Evolutionary conservation across 2,888 invertebrate genomes (phyloP).

Genomic region (Phorcus lineatus): DNA sequence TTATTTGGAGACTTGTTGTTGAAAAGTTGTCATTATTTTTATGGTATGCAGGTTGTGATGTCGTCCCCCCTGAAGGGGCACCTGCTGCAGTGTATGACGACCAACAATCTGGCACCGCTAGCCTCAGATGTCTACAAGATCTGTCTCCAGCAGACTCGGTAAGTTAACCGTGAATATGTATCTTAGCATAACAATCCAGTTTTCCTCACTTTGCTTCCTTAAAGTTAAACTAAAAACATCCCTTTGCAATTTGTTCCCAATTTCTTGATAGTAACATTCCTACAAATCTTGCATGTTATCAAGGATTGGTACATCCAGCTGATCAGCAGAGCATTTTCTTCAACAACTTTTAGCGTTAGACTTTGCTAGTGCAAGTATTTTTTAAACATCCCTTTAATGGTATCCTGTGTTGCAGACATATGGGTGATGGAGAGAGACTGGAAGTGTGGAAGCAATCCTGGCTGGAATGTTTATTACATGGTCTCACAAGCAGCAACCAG

Average conservation of each 20-base stretch:
- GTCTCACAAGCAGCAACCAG: slow-evolving; percentile 49
- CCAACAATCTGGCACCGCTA: slow-evolving; percentile 79
- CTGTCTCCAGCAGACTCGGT: slow-evolving; percentile 52
- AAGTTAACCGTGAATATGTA: slow-evolving; percentile 25
- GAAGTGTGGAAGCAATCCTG: slow-evolving; percentile 47
- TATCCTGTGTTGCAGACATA: slow-evolving; percentile 25
- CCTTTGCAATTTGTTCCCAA: too few relatives aligned
- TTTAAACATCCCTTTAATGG: too few relatives aligned
- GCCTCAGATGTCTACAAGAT: slow-evolving; percentile 80
- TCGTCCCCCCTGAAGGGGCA: slow-evolving; percentile 40
- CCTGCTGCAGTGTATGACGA: slow-evolving; percentile 64
- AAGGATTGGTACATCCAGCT: too few relatives aligned
- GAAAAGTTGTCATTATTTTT: too few relatives aligned
- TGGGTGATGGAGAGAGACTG: slow-evolving; percentile 8
- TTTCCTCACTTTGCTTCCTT: too few relatives aligned
- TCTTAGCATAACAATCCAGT: not conserved
- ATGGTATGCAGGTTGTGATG: not conserved
- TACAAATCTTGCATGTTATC: too few relatives aligned
- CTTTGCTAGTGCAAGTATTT: not conserved
- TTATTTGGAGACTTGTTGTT: too few relatives aligned
- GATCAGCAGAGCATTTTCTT: too few relatives aligned
- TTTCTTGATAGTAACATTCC: too few relatives aligned
- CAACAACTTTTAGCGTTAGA: not conserved
- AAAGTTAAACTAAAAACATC: too few relatives aligned
- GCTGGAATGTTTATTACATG: slow-evolving; percentile 49